Conservation (phyloP, 2,888 invertebrate genomes). For the Dioctria linearis region DNA sequence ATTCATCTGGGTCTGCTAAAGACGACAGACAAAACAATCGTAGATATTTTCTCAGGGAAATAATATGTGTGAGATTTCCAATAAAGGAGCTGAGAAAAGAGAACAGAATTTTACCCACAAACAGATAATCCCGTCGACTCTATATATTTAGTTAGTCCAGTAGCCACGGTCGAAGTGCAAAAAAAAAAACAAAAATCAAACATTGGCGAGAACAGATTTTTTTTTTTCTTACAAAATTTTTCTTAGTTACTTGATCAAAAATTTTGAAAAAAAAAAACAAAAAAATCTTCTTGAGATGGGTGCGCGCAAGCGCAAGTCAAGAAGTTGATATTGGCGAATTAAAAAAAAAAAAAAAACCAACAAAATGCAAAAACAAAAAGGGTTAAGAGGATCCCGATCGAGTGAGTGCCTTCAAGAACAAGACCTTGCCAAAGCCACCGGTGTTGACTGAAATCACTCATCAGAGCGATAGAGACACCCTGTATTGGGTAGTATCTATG, state of each 20-base stretch:
- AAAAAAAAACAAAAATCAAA: conserved; percentile 15
- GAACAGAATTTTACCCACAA: conserved; percentile 39
- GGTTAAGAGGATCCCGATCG: too few relatives aligned
- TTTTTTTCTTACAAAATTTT: conserved; percentile 21
- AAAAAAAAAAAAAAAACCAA: conserved; percentile 15
- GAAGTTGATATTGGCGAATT: background rate
- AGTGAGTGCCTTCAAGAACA: conserved; percentile 20
- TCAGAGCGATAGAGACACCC: conserved; percentile 9
- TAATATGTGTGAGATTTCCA: background rate
- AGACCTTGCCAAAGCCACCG: conserved; percentile 48
- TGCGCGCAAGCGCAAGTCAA: conserved; percentile 40
- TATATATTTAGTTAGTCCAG: background rate
- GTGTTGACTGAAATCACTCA: conserved; percentile 41
- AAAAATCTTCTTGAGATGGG: conserved; percentile 20
- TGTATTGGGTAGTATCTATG: conserved; percentile 14
- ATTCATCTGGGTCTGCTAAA: conserved; percentile 65
- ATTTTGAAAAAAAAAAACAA: conserved; percentile 29
- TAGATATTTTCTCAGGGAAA: conserved; percentile 62
- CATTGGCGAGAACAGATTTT: conserved; percentile 47
- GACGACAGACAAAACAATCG: conserved; percentile 71
- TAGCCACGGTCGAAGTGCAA: conserved; percentile 36
- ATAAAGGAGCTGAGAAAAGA: conserved; percentile 29
- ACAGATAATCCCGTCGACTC: too few relatives aligned
- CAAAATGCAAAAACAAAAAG: too few relatives aligned
- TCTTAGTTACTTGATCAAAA: conserved; percentile 14